Evolutionary conservation across 2,797 vertebrate genomes (phyloP).

Genomic region (Ibycter americanus): DNA sequence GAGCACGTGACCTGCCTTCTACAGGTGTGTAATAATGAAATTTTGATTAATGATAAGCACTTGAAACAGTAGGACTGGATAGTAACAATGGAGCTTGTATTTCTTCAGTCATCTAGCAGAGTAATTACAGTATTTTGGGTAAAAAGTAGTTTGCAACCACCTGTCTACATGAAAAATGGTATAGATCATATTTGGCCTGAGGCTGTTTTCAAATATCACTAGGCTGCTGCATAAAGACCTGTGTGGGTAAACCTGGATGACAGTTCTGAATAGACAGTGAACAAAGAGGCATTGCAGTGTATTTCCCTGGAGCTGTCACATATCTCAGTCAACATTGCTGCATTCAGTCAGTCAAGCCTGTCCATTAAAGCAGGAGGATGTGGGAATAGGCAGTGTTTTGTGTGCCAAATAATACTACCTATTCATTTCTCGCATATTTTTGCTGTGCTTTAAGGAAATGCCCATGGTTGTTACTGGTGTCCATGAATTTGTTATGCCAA

Average conservation of each 20-base stretch:
- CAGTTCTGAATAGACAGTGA: not conserved
- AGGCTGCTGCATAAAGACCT: not conserved
- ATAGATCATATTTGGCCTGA: not conserved
- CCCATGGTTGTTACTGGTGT: not conserved
- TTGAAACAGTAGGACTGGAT: not conserved
- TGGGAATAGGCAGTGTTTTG: not conserved
- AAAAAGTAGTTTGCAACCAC: not conserved
- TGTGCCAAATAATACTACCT: not conserved
- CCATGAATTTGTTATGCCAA: not conserved
- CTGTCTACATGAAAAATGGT: not conserved
- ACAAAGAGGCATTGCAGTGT: not conserved
- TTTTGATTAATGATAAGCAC: not conserved
- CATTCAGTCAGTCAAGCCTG: not conserved
- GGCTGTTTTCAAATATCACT: not conserved
- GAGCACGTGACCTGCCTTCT: conserved; percentile 98
- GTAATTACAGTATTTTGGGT: not conserved
- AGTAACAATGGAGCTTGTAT: not conserved
- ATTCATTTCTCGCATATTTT: not conserved
- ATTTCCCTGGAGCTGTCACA: not conserved
- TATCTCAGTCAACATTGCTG: not conserved
- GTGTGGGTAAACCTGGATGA: not conserved
- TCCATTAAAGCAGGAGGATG: not conserved
- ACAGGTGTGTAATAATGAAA: conserved; percentile 78
- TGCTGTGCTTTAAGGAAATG: not conserved
- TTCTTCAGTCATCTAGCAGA: not conserved